A percentile compares a stretch with the other conserved stretches of the same genome.
phyloP scores from a whole-genome alignment of 1,140 invertebrate genomes.

The Heliconius nattereri region DNA sequence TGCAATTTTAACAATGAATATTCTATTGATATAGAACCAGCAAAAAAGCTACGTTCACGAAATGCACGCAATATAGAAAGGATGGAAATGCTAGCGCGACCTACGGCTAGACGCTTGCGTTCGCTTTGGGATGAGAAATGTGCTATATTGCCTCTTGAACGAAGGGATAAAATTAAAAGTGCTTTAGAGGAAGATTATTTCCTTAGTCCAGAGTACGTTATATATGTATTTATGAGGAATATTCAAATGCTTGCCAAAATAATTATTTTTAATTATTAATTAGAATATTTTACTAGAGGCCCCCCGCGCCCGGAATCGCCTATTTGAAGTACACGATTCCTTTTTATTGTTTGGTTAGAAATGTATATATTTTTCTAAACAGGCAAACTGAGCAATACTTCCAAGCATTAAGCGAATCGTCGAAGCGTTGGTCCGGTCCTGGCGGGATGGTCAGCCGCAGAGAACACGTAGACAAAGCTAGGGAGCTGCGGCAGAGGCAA shows the following conservation, averaged over 20 bases:
- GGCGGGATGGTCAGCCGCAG: constrained; percentile 56
- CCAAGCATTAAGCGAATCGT: constrained; percentile 56
- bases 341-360: no score
- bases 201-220: constrained; percentile 70
- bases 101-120: constrained; percentile 64
- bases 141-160: constrained; percentile 53
- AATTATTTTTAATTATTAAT: no score
- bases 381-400: constrained; percentile 80
- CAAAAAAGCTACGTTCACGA: constrained; percentile 42
- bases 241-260: neutral
- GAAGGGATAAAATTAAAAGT: constrained; percentile 75
- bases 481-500: constrained; percentile 60
- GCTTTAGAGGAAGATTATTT: constrained; percentile 76
- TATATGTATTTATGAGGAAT: neutral
- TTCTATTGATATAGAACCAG: constrained; percentile 25
- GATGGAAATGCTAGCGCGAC: constrained; percentile 66
- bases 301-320: no score
- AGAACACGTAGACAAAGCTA: constrained; percentile 52
- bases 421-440: constrained; percentile 55
- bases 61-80: constrained; percentile 59
- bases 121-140: constrained; percentile 75
- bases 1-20: no score
- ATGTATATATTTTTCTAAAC: neutral
- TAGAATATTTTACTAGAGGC: no score
- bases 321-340: no score